Base-by-base conservation (phyloP, 2,797 vertebrate genomes). In the Buceros bicornis region DNA sequence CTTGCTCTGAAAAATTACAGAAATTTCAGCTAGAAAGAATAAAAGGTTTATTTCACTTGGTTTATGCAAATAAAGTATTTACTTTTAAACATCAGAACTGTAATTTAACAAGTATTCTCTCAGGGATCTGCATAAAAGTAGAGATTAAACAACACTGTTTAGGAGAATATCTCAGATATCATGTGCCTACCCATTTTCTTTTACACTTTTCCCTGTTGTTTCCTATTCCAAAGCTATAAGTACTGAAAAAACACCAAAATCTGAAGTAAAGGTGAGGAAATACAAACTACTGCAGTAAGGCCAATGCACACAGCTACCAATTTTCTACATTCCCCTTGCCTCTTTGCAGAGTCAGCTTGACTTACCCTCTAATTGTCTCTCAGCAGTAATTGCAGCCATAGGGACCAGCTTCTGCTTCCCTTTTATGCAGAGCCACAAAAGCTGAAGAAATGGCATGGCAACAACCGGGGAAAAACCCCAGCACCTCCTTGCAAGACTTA, bases 381-480 rank as follows among this genome's bases (percentile, higher is more conserved):
- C 77, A 95, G 88, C 71, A 60, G 64, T 90, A 84, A 95, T 92
- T 93, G 87, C 67, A 96, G 53, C 80, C 81, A 73, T 21, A 47
- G 70, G 82, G 80, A 90, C 11, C 24, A 66, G 31, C 56, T 82
- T 61, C 65, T 91, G 53, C 20, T 87, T 91, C 48, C n/a, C 69
- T 90, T 94, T 94, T 77, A 85, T 81, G 81, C 45, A 70, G 45
- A 89, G 51, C 77, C 60, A 82, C 82, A 81, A 89, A 95, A 82
- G 33, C 73, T 87, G 88, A 90, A 93, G 43, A 95, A 95, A 86
- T 37, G 20, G 28, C 60, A 73, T 60, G 35, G 70, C 57, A 94
- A 85, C 54, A 71, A 60, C 45, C 54, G 53, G 19, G 6, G 14
- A 11, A 13, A 24, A 35, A 29, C 57, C 19, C 2, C 16, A 6